A percentile compares a stretch with the other conserved stretches of the same genome.
phyloP scores from a whole-genome alignment of 2,888 invertebrate species.

The Orthosia cruda region DNA sequence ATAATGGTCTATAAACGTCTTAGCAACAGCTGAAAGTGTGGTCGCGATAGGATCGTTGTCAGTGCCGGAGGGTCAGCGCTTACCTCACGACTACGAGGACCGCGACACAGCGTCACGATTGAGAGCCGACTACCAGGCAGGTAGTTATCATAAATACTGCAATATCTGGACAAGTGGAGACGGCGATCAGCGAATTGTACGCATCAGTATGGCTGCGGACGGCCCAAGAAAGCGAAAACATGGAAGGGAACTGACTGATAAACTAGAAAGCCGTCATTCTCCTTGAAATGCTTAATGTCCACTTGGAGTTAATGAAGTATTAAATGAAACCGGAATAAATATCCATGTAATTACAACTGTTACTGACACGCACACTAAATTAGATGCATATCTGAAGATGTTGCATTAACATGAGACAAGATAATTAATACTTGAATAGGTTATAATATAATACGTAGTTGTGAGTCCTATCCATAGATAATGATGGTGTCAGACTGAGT shows the following conservation, averaged over 20 bases:
- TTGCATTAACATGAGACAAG: background rate
- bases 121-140: constrained; percentile 53
- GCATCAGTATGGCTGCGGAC: constrained; percentile 68
- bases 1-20: constrained; percentile 84
- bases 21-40: constrained; percentile 78
- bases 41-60: constrained; percentile 79
- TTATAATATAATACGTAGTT: background rate
- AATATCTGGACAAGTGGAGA: constrained; percentile 58
- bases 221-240: constrained; percentile 13
- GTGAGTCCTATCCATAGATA: background rate
- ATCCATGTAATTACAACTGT: background rate
- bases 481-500: background rate
- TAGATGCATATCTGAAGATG: constrained; percentile 7
- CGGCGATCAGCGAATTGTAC: constrained; percentile 62
- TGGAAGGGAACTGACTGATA: constrained; percentile 9
- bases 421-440: background rate
- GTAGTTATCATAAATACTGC: constrained; percentile 61
- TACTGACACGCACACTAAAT: background rate
- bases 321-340: background rate
- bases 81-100: constrained; percentile 72
- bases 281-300: constrained; percentile 7
- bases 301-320: background rate
- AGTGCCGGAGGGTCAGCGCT: constrained; percentile 74
- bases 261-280: background rate
- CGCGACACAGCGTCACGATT: constrained; percentile 60